Conservation (phyloP, 1,140 invertebrate species). For the Apis cerana region DNA sequence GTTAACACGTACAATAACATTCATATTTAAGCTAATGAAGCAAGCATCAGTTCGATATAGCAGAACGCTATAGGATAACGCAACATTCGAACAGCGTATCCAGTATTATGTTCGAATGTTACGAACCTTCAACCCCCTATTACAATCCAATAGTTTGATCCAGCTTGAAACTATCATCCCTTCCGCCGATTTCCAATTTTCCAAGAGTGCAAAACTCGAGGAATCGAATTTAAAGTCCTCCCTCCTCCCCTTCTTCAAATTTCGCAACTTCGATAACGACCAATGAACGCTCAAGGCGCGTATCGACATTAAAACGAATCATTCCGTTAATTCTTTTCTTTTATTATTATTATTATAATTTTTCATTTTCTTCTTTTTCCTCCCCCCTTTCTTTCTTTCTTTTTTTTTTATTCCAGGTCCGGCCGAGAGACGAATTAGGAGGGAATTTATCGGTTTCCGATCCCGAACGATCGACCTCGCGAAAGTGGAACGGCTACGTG, state of each 20-base stretch:
- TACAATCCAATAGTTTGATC: too few relatives aligned
- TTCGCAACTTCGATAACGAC: not conserved
- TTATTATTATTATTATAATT: not conserved
- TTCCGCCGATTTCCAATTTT: not conserved
- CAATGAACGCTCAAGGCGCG: not conserved
- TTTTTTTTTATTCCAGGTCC: slow-evolving; percentile 27
- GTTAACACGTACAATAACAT: too few relatives aligned
- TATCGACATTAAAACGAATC: not conserved
- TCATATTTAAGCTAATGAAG: too few relatives aligned
- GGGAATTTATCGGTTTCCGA: slow-evolving; percentile 43
- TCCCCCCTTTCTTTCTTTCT: too few relatives aligned
- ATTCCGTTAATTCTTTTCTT: not conserved
- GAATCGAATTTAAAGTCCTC: too few relatives aligned
- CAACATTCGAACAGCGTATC: too few relatives aligned
- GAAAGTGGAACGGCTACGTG: slow-evolving; percentile 72
- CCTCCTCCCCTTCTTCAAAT: not conserved
- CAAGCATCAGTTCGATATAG: too few relatives aligned
- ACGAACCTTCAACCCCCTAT: too few relatives aligned
- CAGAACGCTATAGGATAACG: too few relatives aligned
- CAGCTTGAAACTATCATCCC: too few relatives aligned
- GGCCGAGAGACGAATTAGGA: not conserved
- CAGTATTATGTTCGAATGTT: too few relatives aligned
- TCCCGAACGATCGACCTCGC: slow-evolving; percentile 52
- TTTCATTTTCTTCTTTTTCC: too few relatives aligned
- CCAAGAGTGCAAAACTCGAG: not conserved